These are phyloP conservation scores for Megaptera novaeangliae DNA, from an alignment of 2,113 vertebrate genomes.

Conservation along the genomic window DNA sequence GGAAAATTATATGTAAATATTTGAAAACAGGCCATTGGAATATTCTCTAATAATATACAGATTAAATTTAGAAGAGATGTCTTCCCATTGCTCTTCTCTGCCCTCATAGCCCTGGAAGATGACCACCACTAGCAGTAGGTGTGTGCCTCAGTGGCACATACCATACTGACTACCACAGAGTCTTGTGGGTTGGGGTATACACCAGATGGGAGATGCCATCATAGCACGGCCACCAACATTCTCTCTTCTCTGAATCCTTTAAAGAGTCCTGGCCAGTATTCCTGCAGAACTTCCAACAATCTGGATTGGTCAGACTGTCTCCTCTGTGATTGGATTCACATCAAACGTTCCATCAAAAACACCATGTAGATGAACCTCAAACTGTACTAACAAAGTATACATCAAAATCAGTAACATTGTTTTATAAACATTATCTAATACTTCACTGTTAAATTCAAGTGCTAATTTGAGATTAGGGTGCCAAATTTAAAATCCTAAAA, in stretches of 20 bases:
- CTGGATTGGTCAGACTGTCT: not conserved
- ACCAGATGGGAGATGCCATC: not conserved
- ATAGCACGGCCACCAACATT: not conserved
- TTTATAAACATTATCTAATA: not conserved
- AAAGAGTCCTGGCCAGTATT: not conserved
- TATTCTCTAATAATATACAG: not conserved
- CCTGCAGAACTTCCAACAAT: not conserved
- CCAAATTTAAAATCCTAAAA: not conserved
- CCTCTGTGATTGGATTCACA: not conserved
- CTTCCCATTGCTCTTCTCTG: not conserved
- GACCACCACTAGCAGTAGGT: too few relatives aligned
- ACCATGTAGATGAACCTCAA: not conserved
- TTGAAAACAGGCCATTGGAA: not conserved
- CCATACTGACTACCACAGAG: not conserved
- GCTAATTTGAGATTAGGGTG: not conserved
- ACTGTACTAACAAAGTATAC: not conserved
- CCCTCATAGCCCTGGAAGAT: not conserved
- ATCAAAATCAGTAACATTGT: not conserved
- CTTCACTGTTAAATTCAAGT: not conserved
- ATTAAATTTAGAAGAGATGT: not conserved
- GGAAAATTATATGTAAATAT: not conserved
- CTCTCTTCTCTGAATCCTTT: not conserved
- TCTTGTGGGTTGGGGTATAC: not conserved
- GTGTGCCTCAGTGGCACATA: too few relatives aligned
- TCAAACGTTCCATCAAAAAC: not conserved